phyloP scores from a whole-genome alignment of 2,113 vertebrate species.

The Sminthopsis crassicaudata region DNA sequence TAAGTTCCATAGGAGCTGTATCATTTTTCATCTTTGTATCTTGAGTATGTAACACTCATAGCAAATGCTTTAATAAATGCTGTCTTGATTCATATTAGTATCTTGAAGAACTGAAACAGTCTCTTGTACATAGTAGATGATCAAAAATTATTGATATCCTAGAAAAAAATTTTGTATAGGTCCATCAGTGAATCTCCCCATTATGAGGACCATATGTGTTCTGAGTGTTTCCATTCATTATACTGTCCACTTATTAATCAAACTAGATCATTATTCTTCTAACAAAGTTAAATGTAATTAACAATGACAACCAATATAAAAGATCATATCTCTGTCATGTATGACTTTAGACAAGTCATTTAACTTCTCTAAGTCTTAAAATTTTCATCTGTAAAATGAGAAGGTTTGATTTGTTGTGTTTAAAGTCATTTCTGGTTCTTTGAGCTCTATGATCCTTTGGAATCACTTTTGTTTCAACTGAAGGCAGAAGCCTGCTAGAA shows the following conservation, averaged over 20 bases:
- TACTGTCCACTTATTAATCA: conserved; percentile 1
- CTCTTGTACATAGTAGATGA: background rate
- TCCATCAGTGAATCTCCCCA: background rate
- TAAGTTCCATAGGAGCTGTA: background rate
- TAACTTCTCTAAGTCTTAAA: background rate
- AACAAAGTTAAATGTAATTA: background rate
- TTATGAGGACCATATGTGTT: conserved; percentile 2
- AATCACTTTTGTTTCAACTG: background rate
- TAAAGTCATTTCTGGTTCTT: background rate
- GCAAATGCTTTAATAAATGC: background rate
- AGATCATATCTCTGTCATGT: background rate
- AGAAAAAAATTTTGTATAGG: background rate
- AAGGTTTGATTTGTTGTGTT: background rate
- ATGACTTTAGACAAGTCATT: background rate
- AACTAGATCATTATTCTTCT: background rate
- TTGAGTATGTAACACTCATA: background rate
- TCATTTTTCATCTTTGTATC: background rate
- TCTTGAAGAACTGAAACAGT: background rate
- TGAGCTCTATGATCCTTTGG: background rate
- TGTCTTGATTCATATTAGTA: conserved; percentile 20
- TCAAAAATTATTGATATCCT: conserved; percentile 11
- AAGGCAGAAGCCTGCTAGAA: background rate
- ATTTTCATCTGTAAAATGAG: background rate
- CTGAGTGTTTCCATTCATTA: conserved; percentile 29
- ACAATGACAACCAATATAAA: background rate